Base-by-base conservation (phyloP, 2,113 vertebrate species). In the Seriola rivoliana region DNA sequence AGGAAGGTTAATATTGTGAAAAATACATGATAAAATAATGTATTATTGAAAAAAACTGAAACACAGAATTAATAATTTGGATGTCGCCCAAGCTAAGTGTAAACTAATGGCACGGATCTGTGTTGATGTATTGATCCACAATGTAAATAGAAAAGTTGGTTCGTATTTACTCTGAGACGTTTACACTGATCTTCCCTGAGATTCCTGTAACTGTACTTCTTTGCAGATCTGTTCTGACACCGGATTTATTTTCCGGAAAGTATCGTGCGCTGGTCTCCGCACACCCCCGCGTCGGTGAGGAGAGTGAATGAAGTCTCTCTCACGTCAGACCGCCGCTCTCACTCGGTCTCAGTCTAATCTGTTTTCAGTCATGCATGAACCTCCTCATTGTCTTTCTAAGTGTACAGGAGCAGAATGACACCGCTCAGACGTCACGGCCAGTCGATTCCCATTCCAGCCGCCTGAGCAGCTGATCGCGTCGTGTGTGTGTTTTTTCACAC, bases 401-500 rank as follows among this genome's bases (percentile, higher is more conserved):
- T 42, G 64, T 44, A 34, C 9, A 10, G 84, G 54, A 80, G 72
- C 57, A 80, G 78, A 78, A 85, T 74, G 69, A 79, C 64, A 63
- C 52, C 68, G 71, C 59, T 75, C 52, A 84, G 79, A 78, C 76
- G 67, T 88, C 73, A 80, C 69, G 80, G 75, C 68, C 66, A 55
- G 36, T 73, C 8, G 29, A 82, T 88, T 92, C 59, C 48, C 38
- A 19, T 71, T 69, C 62, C 70, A 50, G 73, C 25, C 0, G 46
- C 5, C 32, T 34, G 3, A 42, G 19, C 79, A 70, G 81, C 70
- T 16, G 34, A 81, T 68, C 8, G n/a, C 46, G 59, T 32, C 68
- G 58, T 75, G 68, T 90, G 78, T 63, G 23, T 71, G 23, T 71
- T 2, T 29, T 71, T 78, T 57, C 65, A 4, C 32, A 42, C 40